Conservation (phyloP, 2,797 vertebrate species). For the Chrysocyon brachyurus region DNA sequence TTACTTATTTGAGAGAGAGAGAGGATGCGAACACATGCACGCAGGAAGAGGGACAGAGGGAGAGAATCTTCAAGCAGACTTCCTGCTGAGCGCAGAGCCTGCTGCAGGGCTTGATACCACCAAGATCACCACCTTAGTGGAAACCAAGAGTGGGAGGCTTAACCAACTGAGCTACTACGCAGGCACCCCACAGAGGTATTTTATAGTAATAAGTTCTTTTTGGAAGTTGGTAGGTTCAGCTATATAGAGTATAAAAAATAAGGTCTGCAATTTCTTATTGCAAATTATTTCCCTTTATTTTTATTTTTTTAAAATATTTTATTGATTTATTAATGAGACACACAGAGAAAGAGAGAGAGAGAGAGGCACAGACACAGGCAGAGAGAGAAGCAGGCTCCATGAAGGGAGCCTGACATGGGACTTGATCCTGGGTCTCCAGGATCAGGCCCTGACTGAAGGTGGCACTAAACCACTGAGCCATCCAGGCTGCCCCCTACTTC, state of each 20-base stretch:
- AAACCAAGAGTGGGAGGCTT: background rate
- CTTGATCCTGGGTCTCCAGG: too few species aligned
- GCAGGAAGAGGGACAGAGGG: background rate
- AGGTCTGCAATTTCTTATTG: background rate
- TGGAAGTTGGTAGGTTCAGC: background rate
- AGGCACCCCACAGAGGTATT: background rate
- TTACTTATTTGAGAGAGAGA: background rate
- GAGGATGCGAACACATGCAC: background rate
- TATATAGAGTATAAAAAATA: background rate
- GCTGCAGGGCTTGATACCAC: background rate
- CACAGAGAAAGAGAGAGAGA: too few species aligned
- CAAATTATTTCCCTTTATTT: constrained; percentile 20
- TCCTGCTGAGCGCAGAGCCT: background rate
- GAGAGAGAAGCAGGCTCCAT: too few species aligned
- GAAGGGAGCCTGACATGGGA: too few species aligned
- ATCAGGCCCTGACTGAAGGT: too few species aligned
- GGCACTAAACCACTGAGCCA: too few species aligned
- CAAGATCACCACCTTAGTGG: background rate
- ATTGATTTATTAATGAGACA: too few species aligned
- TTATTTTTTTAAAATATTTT: too few species aligned
- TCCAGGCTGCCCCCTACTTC: background rate
- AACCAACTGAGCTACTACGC: background rate
- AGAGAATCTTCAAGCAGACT: background rate
- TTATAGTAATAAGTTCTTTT: background rate
- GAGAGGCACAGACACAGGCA: too few species aligned